Evolutionary conservation across 2,888 invertebrate species (phyloP).

Genomic region (Pterostichus madidus): DNA sequence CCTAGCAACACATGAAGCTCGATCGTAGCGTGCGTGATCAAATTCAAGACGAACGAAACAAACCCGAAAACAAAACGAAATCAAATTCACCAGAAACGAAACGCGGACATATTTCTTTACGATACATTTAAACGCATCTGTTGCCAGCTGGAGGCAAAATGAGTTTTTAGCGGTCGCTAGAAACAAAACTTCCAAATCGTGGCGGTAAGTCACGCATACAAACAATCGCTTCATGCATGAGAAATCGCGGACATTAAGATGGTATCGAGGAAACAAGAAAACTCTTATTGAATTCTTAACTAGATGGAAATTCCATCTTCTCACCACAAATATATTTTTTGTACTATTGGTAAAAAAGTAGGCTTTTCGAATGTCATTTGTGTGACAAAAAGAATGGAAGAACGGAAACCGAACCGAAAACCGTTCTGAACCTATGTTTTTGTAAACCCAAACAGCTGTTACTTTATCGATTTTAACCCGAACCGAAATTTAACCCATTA

Average conservation of each 20-base stretch:
- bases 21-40: slow-evolving; percentile 45
- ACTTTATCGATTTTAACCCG: no score
- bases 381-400: no score
- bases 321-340: no score
- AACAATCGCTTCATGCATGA: slow-evolving; percentile 13
- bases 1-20: not conserved
- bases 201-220: slow-evolving; percentile 34
- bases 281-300: not conserved
- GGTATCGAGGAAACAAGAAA: not conserved
- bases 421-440: no score
- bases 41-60: slow-evolving; percentile 34
- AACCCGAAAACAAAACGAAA: slow-evolving; percentile 38
- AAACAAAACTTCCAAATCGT: slow-evolving; percentile 25
- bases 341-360: no score
- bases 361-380: no score
- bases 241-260: slow-evolving; percentile 27
- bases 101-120: slow-evolving; percentile 52
- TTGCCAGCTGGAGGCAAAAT: slow-evolving; percentile 44
- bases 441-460: no score
- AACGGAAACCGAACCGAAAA: no score
- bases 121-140: slow-evolving; percentile 58
- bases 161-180: slow-evolving; percentile 42
- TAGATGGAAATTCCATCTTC: not conserved
- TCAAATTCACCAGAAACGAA: slow-evolving; percentile 50
- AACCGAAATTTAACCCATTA: no score